Evolutionary conservation across 2,113 vertebrate genomes (phyloP).

Genomic region (Orthonyx spaldingii): DNA sequence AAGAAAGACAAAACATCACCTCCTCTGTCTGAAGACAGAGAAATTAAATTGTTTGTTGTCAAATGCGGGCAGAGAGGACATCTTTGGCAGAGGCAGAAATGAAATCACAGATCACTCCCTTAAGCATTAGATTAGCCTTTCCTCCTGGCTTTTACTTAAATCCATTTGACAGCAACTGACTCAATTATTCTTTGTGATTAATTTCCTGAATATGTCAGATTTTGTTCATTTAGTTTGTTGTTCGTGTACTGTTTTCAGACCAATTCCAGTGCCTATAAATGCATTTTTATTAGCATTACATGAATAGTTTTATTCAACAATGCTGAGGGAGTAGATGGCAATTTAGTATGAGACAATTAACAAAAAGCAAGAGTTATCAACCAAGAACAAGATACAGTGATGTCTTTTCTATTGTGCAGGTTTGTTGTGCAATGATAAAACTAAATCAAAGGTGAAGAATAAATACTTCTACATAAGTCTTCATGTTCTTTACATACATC

Average conservation of each 20-base stretch:
- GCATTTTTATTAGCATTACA: background rate
- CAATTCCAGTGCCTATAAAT: background rate
- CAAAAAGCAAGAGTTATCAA: background rate
- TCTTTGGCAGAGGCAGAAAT: background rate
- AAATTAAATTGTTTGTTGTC: conserved; percentile 2
- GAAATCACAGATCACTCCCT: background rate
- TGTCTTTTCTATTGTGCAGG: background rate
- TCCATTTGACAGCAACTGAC: background rate
- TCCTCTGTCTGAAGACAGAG: background rate
- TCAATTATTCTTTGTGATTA: background rate
- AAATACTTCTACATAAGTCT: background rate
- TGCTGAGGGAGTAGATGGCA: background rate
- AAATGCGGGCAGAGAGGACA: background rate
- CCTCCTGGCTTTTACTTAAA: conserved; percentile 12
- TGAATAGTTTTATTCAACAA: background rate
- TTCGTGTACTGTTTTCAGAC: background rate
- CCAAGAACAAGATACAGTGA: background rate
- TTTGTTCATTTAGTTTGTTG: background rate
- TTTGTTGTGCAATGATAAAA: background rate
- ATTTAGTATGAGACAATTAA: background rate
- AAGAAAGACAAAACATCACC: background rate
- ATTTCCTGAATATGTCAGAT: background rate
- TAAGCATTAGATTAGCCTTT: conserved; percentile 15
- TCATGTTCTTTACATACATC: background rate
- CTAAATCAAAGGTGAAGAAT: background rate